Evolutionary conservation across 2,113 vertebrate species (phyloP).

Genomic region (Monarcha castaneiventris): DNA sequence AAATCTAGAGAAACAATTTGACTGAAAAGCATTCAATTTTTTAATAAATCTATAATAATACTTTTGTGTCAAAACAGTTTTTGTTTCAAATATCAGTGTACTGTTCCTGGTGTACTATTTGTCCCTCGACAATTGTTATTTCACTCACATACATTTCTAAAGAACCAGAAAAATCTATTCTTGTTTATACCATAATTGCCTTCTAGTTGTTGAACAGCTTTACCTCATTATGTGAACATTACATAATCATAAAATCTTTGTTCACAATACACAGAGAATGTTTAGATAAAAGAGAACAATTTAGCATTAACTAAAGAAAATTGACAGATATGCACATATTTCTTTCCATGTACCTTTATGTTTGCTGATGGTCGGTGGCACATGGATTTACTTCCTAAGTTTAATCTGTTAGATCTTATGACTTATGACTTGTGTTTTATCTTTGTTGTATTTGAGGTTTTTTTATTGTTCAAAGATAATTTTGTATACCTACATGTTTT

Average conservation of each 20-base stretch:
- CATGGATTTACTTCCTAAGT: not conserved
- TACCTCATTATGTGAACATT: not conserved
- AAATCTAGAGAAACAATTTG: not conserved
- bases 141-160: not conserved
- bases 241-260: not conserved
- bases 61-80: not conserved
- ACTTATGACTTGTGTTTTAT: not conserved
- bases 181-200: not conserved
- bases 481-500: not conserved
- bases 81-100: not conserved
- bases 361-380: not conserved
- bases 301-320: not conserved
- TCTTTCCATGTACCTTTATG: not conserved
- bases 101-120: not conserved
- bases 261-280: not conserved
- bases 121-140: not conserved
- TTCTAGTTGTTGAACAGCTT: not conserved
- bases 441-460: not conserved
- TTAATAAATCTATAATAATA: not conserved
- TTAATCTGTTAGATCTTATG: not conserved
- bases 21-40: not conserved
- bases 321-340: not conserved
- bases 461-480: not conserved
- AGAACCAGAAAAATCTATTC: not conserved
- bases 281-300: not conserved